Base-by-base conservation (phyloP, 2,888 invertebrate genomes). In the Encarsia formosa region DNA sequence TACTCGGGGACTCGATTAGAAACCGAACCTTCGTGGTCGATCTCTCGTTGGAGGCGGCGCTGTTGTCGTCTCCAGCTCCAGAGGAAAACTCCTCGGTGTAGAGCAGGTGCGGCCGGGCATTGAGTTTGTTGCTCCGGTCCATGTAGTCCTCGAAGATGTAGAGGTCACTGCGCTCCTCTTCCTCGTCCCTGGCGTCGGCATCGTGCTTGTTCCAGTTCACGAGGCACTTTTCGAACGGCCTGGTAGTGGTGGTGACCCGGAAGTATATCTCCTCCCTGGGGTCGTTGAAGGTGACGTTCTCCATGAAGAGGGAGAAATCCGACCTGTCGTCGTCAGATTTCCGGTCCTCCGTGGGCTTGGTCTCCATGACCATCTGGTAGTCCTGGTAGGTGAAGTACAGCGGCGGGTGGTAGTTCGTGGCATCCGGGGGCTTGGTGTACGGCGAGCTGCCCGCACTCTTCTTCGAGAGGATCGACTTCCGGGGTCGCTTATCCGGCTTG, bases 351-450 rank as follows among this genome's bases (percentile, higher is more conserved):
- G 41, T 41, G 2, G 9, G n/a, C 23, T 40, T 41, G 19, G 3
- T 39, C 18, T 15, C 19, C 64, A 73, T 69, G 1, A 73, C 71
- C 5, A 63, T 60, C 22, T 71, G 61, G 37, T 68, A 71, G 45
- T 73, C 72, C 41, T 65, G 61, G 5, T 63, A 56, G 1, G 72
- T 73, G 47, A 73, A 73, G n/a, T 67, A 63, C 20, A 73, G 46
- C 2, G 72, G 58, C 5, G 69, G 65, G 51, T 65, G 65, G 20
- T 54, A 50, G 4, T 54, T 60, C 2, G 55, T 49, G 4, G 5
- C n/a, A 54, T 59, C 56, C 8, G 50, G 52, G 15, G 59, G 43
- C n/a, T 38, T 41, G 2, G 29, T 8, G 31, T 43, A 47, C 5
- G 56, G 50, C 11, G 53, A 42, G 11, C 4, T 34, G 1, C 40